Base-by-base conservation (phyloP, 2,888 invertebrate species). In the Cetonia aurata region DNA sequence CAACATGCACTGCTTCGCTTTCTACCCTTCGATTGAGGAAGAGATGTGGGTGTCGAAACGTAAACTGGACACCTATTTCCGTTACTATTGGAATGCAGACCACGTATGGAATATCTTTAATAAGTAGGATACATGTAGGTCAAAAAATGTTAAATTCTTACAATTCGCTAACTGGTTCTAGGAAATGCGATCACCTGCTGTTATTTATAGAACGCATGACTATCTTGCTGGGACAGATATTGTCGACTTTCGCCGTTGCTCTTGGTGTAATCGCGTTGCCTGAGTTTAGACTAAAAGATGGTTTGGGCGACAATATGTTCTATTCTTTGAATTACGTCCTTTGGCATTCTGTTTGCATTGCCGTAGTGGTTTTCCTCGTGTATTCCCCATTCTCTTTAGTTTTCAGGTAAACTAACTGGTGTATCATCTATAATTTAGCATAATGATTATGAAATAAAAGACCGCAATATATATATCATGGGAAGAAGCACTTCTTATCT, bases 141-240 rank as follows among this genome's bases (percentile, higher is more conserved):
- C 10, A 33, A 50, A 53, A 25, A 25, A n/a, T n/a, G n/a, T 25
- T 53, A 9, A 42, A 6, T 13, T 37, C 12, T 42, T 1, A 19
- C 8, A 41, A 19, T 17, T 41, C 17, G 0, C 31, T 15, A n/a
- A 37, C 48, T 6, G 6, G 59, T 72, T 13, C 25, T 52, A 76
- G 76, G 42, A 53, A 31, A 41, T 53, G 69, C n/a, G 73, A 74
- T 52, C 44, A 69, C n/a, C 41, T 68, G 19, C 31, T 77, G 6
- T 60, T 72, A 1, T 76, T 73, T 46, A 17, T 71, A 0, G 70
- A 73, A 66, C 41, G 75, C 25, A 3, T 76, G 1, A 75, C 75
- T 0, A 69, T 78, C 8, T 53, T 76, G 12, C 59, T 78, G 15
- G 76, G 75, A 9, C 70, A 72, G n/a, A 71, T 78, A 46, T 59